Evolutionary conservation across 1,140 invertebrate genomes (phyloP), one percentile per base, ranked within the genome.

Genomic region (Drosophila orena): DNA sequence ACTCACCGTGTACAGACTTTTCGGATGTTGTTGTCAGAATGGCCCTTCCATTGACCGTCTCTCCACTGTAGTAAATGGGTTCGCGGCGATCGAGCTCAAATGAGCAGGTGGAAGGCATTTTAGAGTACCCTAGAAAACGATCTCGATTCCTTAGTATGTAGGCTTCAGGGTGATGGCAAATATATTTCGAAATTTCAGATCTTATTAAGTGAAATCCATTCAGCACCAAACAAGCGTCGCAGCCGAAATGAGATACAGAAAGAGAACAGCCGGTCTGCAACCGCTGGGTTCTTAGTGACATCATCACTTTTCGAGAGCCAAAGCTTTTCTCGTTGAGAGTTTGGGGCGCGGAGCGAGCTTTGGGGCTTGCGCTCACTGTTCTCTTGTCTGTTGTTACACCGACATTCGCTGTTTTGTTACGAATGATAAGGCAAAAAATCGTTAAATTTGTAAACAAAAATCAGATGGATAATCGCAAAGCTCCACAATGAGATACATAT

Each of bases 1-100:
- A 20, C 66, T 85, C 62, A 90, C 86, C 80, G 54, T 80, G 81
- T 2, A 90, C 81, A 4, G 69, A 69, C 56, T 90, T 86, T 22
- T 60, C 69, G 52, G 64, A 71, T 10, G 59, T 69, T 34, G 86
- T 90, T 2, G 38, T 74, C 7, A 90, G 54, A 37, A 53, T 8
- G 30, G 84, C 57, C 1, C 79, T 72, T 24, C 86, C 86, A 73
- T 86, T 90, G 38, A 90, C 77, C 30, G 76, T 75, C 46, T 90
- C 86, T 2, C 86, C 86, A 22, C 86, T 90, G 4, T 90, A 90
- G 37, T 90, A 90, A 53, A 90, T 66, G 12, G 81, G 71, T 22
- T 80, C 52, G 4, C 53, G 72, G 1, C 81, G 79, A 83, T 90
- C 86, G 12, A 90, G 61, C 40, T 86, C 79, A 42, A 90, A 83